Percentiles rank a stretch among this genome's conserved stretches.
Evolutionary conservation across 2,888 invertebrate genomes (phyloP).

Genomic region (Andrena chrysosceles): DNA sequence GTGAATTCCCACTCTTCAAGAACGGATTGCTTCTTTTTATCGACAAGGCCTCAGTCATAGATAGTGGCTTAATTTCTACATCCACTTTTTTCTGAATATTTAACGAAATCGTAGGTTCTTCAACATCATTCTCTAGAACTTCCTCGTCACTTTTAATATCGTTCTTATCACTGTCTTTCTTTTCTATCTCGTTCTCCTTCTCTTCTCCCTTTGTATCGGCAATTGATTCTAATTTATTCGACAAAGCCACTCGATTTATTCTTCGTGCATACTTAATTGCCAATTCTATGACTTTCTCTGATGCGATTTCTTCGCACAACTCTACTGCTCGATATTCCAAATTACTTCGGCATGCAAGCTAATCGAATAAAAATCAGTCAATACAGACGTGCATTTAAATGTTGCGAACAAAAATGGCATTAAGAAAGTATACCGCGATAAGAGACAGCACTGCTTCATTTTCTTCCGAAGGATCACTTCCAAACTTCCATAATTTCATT

Average conservation of each 20-base stretch:
- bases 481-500: slow-evolving; percentile 89
- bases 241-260: slow-evolving; percentile 91
- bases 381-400: slow-evolving; percentile 26
- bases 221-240: slow-evolving; percentile 88
- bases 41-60: slow-evolving; percentile 65
- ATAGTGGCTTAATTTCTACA: slow-evolving; percentile 80
- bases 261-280: slow-evolving; percentile 96
- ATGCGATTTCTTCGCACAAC: slow-evolving; percentile 92
- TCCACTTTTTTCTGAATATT: slow-evolving; percentile 67
- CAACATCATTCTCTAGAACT: slow-evolving; percentile 45
- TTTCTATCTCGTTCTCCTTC: slow-evolving; percentile 74
- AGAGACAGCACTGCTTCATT: slow-evolving; percentile 94
- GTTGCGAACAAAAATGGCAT: slow-evolving; percentile 1
- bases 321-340: slow-evolving; percentile 95
- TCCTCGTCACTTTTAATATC: slow-evolving; percentile 70
- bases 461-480: slow-evolving; percentile 87
- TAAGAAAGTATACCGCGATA: slow-evolving; percentile 90
- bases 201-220: slow-evolving; percentile 78
- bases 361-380: slow-evolving; percentile 53
- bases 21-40: slow-evolving; percentile 85
- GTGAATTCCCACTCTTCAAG: slow-evolving; percentile 83
- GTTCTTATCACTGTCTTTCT: slow-evolving; percentile 72
- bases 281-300: slow-evolving; percentile 91
- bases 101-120: slow-evolving; percentile 72
- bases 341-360: slow-evolving; percentile 94